Percentiles rank a stretch among this genome's conserved stretches.
Evolutionary conservation across 2,888 invertebrate species (phyloP).

Genomic region (Drosophila pseudotalamancana): DNA sequence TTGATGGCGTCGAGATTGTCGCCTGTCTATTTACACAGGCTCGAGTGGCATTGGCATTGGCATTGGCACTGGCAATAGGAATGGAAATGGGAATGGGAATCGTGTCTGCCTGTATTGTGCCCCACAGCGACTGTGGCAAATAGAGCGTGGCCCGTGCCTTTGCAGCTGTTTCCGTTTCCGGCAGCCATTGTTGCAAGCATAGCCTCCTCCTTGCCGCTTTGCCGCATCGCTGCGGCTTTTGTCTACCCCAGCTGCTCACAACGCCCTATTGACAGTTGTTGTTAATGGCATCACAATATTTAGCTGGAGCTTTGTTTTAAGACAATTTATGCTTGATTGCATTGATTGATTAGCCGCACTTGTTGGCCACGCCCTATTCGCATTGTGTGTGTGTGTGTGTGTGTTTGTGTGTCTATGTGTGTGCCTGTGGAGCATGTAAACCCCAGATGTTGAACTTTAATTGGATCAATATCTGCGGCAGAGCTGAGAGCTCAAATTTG

Average conservation of each 20-base stretch:
- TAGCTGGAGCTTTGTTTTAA: conserved; percentile 71
- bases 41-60: conserved; percentile 71
- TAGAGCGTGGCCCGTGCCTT: conserved; percentile 18
- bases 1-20: conserved; percentile 63
- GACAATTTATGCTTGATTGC: conserved; percentile 80
- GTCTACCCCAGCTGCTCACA: conserved; percentile 14
- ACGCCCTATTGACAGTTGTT: conserved; percentile 63
- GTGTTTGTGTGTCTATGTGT: too few species aligned
- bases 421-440: too few species aligned
- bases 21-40: conserved; percentile 71
- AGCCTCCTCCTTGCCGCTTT: not conserved
- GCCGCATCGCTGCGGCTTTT: conserved; percentile 25
- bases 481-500: conserved; percentile 7
- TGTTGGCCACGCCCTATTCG: conserved; percentile 45
- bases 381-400: too few species aligned
- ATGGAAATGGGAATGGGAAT: conserved; percentile 7
- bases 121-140: conserved; percentile 28
- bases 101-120: conserved; percentile 15
- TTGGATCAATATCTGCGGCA: conserved; percentile 16
- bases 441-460: conserved; percentile 39
- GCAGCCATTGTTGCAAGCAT: conserved; percentile 30
- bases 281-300: conserved; percentile 77
- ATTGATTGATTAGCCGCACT: conserved; percentile 79
- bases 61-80: conserved; percentile 72
- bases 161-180: conserved; percentile 61